Evolutionary conservation across 2,888 invertebrate species (phyloP), one percentile per base, ranked within the genome.

Genomic region (Hanleya hanleyi): DNA sequence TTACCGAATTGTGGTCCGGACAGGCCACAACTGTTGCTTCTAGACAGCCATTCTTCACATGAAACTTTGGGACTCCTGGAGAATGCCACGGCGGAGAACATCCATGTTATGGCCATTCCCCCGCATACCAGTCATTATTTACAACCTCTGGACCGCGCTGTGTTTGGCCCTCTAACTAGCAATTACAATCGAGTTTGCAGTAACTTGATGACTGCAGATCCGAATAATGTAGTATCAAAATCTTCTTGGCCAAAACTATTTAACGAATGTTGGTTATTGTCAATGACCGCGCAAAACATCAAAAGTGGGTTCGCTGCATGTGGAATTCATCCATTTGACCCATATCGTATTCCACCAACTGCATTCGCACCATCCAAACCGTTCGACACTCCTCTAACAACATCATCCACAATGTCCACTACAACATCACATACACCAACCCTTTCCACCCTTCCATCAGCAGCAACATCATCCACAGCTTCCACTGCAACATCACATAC

Each of bases 11-110:
- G 82, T 71, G 80, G 81, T 22, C 47, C 72, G 9, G 71, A 74
- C 41, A 69, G 83, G n/a, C 81, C 84, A 4, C 82, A 81, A 41
- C 72, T 84, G 1, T 67, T 81, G 0, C 73, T 83, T 32, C 57
- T 83, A 32, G 83, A 83, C 61, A 77, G 78, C 12, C 79, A 82
- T 66, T 66, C 72, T 7, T 78, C 77, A 1, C 80, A 82, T 66
- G 80, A 81, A 72, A 73, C 71, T 1, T 66, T 78, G 6, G 76
- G 69, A 0, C 70, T 81, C 18, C 49, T 82, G 7, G 77, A 79
- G 51, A 33, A 68, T 38, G 80, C 81, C 3, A 73, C 69, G 18
- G 64, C 73, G 22, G 69, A 81, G 35, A 57, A 67, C 5, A 75
- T 75, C 6, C 22, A 49, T 6, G 29, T 72, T 18, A 22, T 72